A percentile compares a stretch with the other conserved stretches of the same genome.
phyloP scores from a whole-genome alignment of 2,113 vertebrate species.

The Aegotheles bennettii region DNA sequence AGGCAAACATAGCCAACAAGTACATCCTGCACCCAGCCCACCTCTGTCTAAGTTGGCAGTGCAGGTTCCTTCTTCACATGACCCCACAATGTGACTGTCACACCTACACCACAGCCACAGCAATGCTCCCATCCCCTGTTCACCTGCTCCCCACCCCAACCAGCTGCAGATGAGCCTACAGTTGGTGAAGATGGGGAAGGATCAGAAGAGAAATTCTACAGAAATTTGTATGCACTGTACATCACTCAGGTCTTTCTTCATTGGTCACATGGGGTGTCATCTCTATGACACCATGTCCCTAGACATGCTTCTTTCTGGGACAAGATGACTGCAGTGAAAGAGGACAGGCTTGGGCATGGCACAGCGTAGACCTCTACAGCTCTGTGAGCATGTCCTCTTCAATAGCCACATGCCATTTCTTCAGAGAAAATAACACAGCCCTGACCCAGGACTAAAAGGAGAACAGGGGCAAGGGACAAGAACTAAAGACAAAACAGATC shows the following conservation, averaged over 20 bases:
- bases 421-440: not conserved
- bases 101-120: not conserved
- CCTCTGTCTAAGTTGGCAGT: not conserved
- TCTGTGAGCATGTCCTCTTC: not conserved
- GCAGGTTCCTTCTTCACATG: not conserved
- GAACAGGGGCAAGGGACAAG: not conserved
- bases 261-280: not conserved
- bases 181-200: not conserved
- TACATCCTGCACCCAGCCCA: not conserved
- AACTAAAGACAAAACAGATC: not conserved
- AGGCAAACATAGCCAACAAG: not conserved
- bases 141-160: not conserved
- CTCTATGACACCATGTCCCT: not conserved
- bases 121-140: not conserved
- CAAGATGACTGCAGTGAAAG: not conserved
- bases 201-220: not conserved
- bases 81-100: not conserved
- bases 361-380: not conserved
- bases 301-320: not conserved
- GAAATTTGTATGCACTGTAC: not conserved
- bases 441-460: not conserved
- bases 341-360: not conserved
- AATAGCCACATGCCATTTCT: not conserved
- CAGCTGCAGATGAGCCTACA: not conserved
- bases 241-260: not conserved